These are phyloP conservation scores for Pteria penguin DNA, from an alignment of 2,888 invertebrate genomes.

Conservation along the genomic window DNA sequence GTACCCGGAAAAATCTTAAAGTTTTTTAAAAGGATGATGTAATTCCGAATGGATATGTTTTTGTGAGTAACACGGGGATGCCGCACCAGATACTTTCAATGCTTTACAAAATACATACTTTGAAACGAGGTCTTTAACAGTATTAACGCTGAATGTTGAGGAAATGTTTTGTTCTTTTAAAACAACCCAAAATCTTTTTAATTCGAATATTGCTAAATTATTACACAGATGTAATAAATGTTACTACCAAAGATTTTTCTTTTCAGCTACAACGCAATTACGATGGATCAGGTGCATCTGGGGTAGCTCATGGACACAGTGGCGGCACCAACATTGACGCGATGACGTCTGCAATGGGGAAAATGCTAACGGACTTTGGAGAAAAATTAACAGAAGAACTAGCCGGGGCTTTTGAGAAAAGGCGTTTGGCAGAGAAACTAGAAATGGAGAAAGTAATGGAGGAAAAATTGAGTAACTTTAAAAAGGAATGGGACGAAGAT, in stretches of 20 bases:
- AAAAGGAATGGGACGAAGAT: constrained; percentile 33
- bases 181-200: too few species aligned
- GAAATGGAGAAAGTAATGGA: constrained; percentile 37
- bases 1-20: too few species aligned
- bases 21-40: too few species aligned
- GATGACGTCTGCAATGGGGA: constrained; percentile 19
- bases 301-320: neutral
- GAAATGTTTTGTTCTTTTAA: too few species aligned
- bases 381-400: constrained; percentile 29
- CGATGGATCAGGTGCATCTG: constrained; percentile 21
- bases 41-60: too few species aligned
- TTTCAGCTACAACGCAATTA: neutral
- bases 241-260: neutral
- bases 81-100: too few species aligned
- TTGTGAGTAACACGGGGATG: too few species aligned
- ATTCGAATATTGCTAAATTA: too few species aligned
- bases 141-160: too few species aligned
- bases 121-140: too few species aligned
- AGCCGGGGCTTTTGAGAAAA: constrained; percentile 20
- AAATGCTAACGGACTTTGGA: constrained; percentile 29
- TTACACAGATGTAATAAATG: neutral
- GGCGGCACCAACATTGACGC: constrained; percentile 12
- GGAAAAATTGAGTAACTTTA: constrained; percentile 19
- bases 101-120: too few species aligned
- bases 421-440: constrained; percentile 8